Evolutionary conservation across 1,140 invertebrate species (phyloP), one percentile per base, ranked within the genome.

Genomic region (Latrodectus geometricus): DNA sequence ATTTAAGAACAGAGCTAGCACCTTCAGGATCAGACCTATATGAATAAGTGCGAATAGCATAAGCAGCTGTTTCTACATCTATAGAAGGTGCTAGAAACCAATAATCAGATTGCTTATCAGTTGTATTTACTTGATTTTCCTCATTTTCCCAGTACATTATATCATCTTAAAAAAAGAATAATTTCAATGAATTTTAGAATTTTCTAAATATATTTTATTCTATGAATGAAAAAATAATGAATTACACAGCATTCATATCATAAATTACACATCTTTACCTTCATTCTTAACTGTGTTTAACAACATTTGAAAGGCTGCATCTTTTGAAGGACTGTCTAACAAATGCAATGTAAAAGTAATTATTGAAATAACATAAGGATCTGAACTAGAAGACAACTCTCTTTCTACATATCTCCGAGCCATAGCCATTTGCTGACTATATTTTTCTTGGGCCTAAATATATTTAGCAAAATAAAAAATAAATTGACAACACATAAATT

Each of bases 61-160:
- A 98, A 0, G 96, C 93, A 0, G 96, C 96, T 91, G 96, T 96
- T 90, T 96, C 95, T n/a, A 97, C 94, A 88, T 97, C 96, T 4
- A 95, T 93, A 15, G 95, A 95, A 69, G 94, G 93, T 8, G 95
- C 93, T 68, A 94, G 89, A 49, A 92, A 92, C 74, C 93, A 93
- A 93, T 95, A 95, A 23, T 88, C 89, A 0, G 96, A 95, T 90
- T 95, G 94, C 87, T 94, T 93, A 70, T 88, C 82, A 35, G 88
- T 89, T 9, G 83, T 84, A 69, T 88, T 88, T 15, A 88, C 76
- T 75, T 87, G 80, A 49, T 17, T 80, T 76, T 86, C 87, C 50
- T 82, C 80, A 50, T 79, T 86, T 21, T 80, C 80, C 87, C 87
- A 88, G 50, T 76, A 88, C 82, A 88, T 80, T 5, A 69, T 23